phyloP scores from a whole-genome alignment of 2,113 vertebrate species.

The Sarotherodon lohbergeri region DNA sequence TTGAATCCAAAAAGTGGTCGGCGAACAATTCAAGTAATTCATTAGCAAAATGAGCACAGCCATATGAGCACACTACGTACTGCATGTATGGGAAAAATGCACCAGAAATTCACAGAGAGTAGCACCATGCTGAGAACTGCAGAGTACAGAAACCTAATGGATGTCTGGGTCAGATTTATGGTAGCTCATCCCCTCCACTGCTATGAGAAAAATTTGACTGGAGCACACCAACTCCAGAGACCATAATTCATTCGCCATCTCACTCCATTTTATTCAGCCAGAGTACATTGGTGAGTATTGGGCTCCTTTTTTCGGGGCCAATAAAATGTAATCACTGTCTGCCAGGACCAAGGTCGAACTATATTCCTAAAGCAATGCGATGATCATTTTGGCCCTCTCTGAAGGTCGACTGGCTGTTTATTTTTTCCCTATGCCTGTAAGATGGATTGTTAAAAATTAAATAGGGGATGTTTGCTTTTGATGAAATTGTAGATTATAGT shows the following conservation, averaged over 20 bases:
- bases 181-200: conserved; percentile 24
- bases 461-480: conserved; percentile 3
- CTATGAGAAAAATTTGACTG: conserved; percentile 44
- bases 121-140: not conserved
- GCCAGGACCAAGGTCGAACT: conserved; percentile 49
- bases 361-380: conserved; percentile 12
- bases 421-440: not conserved
- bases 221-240: conserved; percentile 28
- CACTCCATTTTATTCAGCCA: conserved; percentile 28
- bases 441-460: conserved; percentile 22
- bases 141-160: conserved; percentile 26
- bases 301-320: conserved; percentile 13
- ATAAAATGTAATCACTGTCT: conserved; percentile 59
- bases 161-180: conserved; percentile 55
- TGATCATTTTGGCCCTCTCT: conserved; percentile 39
- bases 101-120: not conserved
- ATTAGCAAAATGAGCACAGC: not conserved
- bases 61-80: not conserved
- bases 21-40: not conserved
- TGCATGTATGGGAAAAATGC: not conserved
- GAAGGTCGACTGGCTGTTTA: conserved; percentile 43
- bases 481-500: conserved; percentile 10
- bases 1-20: not conserved
- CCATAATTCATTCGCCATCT: conserved; percentile 39
- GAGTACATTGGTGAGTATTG: conserved; percentile 41